These are phyloP conservation scores for Bambusicola thoracicus DNA, from an alignment of 2,113 vertebrate species.

Conservation along the genomic window DNA sequence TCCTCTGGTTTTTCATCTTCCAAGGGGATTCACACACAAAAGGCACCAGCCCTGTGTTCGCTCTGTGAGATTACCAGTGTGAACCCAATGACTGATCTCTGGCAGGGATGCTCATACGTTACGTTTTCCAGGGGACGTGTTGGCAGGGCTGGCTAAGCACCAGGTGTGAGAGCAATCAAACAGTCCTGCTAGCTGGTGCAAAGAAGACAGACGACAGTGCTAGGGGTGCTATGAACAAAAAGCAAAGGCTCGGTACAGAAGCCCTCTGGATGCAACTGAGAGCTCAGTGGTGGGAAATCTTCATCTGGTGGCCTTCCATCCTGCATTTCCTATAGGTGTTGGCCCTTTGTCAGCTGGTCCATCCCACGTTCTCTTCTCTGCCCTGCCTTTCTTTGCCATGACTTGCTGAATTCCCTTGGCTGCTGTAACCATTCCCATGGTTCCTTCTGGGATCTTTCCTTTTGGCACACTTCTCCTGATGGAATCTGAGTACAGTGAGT, in stretches of 20 bases:
- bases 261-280: neutral
- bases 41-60: neutral
- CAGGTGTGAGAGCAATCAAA: neutral
- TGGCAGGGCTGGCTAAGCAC: neutral
- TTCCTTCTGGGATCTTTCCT: neutral
- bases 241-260: neutral
- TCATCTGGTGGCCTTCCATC: neutral
- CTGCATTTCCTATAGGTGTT: neutral
- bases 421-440: neutral
- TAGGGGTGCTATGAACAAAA: neutral
- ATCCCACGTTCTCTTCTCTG: neutral
- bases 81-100: neutral
- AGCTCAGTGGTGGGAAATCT: neutral
- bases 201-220: neutral
- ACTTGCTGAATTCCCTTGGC: neutral
- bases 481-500: neutral
- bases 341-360: neutral
- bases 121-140: neutral
- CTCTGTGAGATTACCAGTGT: neutral
- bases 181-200: neutral
- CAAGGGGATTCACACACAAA: fast-evolving
- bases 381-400: neutral
- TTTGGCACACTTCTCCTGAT: neutral
- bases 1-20: slow-evolving; percentile 13
- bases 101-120: neutral